A percentile compares a stretch with the other conserved stretches of the same genome.
Conservation (phyloP, 2,113 vertebrate genomes). For the Tonatia bakeri region DNA sequence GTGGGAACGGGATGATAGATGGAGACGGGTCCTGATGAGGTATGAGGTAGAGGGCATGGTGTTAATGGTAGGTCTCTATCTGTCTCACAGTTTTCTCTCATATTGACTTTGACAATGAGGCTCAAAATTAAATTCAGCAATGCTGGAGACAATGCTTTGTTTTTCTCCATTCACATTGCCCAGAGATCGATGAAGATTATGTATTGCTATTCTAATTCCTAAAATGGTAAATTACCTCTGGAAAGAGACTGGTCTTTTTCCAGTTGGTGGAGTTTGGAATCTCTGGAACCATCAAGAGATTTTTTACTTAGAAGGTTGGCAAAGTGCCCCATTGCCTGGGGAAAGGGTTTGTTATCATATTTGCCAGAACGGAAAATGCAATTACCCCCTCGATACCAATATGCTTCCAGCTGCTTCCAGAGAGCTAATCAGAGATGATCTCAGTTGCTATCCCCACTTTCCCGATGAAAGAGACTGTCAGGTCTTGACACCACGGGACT, state of each 20-base stretch:
- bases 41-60: not conserved
- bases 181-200: not conserved
- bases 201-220: not conserved
- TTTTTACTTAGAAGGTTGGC: conserved; percentile 23
- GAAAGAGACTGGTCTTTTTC: not conserved
- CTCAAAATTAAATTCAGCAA: conserved; percentile 24
- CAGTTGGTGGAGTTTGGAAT: conserved; percentile 21
- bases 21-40: not conserved
- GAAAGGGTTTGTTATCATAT: not conserved
- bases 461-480: not conserved
- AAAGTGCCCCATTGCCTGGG: not conserved
- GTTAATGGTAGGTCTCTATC: not conserved
- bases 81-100: not conserved
- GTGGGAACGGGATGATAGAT: not conserved
- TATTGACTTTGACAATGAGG: not conserved
- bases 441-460: not conserved
- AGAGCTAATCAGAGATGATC: not conserved
- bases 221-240: conserved; percentile 23
- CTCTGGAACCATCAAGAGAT: not conserved
- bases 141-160: not conserved
- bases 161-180: not conserved
- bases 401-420: not conserved
- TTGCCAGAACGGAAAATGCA: conserved; percentile 22
- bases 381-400: not conserved
- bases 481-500: not conserved